phyloP scores from a whole-genome alignment of 2,888 invertebrate species.

The Autographa pulchrina region DNA sequence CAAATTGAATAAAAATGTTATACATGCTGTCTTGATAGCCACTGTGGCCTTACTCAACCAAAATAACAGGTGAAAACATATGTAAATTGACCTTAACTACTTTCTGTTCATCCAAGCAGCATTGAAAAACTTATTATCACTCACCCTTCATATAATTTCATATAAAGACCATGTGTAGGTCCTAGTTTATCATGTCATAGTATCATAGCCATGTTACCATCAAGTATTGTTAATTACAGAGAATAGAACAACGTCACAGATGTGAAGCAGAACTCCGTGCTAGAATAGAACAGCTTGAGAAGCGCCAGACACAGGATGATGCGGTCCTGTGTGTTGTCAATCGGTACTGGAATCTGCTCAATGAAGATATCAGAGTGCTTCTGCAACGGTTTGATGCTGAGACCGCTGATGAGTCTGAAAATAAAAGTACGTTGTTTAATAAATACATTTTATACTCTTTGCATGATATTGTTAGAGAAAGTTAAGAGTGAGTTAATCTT shows the following conservation, averaged over 20 bases:
- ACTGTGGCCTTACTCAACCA: background rate
- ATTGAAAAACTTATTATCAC: background rate
- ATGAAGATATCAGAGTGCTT: slow-evolving; percentile 98
- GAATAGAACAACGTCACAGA: slow-evolving; percentile 97
- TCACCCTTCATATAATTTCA: background rate
- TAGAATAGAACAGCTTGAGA: slow-evolving; percentile 97
- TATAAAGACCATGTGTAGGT: background rate
- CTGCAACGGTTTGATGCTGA: slow-evolving; percentile 99
- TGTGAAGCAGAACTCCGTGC: slow-evolving; percentile 96
- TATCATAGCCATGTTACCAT: background rate
- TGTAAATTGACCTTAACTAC: background rate
- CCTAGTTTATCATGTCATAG: too few relatives aligned
- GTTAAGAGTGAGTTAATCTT: too few relatives aligned
- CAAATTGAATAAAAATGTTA: background rate
- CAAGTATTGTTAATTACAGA: slow-evolving; percentile 80
- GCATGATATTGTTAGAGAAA: too few relatives aligned
- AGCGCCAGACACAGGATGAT: slow-evolving; percentile 98
- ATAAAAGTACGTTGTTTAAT: slow-evolving; percentile 92
- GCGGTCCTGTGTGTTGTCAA: slow-evolving; percentile 99
- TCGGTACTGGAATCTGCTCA: slow-evolving; percentile 98
- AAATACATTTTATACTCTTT: background rate
- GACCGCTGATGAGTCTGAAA: slow-evolving; percentile 98
- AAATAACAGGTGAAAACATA: background rate
- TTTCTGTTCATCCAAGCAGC: background rate
- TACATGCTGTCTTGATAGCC: background rate